Percentiles rank a stretch among this genome's conserved stretches.
Evolutionary conservation across 1,140 invertebrate species (phyloP).

Genomic region (Sitophilus oryzae): DNA sequence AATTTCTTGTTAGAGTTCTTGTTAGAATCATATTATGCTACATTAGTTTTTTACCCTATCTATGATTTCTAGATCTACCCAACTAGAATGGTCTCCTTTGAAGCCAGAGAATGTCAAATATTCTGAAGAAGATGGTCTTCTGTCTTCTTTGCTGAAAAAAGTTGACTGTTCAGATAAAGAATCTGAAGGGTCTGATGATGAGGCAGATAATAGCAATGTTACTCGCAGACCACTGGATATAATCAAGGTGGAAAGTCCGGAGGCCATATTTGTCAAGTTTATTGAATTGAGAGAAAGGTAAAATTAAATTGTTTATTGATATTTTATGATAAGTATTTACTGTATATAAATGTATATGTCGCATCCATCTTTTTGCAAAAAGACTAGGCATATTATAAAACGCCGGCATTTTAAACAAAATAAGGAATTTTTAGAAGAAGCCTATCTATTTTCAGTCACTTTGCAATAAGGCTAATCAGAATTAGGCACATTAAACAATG

Average conservation of each 20-base stretch:
- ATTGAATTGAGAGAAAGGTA: slow-evolving; percentile 10
- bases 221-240: slow-evolving; percentile 18
- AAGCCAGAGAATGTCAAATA: slow-evolving; percentile 1
- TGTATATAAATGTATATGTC: too few species aligned
- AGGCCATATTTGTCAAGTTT: slow-evolving; percentile 29
- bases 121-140: slow-evolving; percentile 17
- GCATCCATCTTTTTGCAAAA: too few species aligned
- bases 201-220: slow-evolving; percentile 14
- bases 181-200: slow-evolving; percentile 7
- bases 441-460: too few species aligned
- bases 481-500: too few species aligned
- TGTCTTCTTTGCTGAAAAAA: slow-evolving; percentile 18
- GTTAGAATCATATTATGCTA: too few species aligned
- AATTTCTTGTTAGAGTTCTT: too few species aligned
- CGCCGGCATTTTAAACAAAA: too few species aligned
- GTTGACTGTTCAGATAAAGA: slow-evolving; percentile 8
- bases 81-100: slow-evolving; percentile 25
- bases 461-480: too few species aligned
- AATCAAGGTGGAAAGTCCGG: slow-evolving; percentile 23
- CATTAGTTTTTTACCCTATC: too few species aligned
- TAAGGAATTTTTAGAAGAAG: too few species aligned
- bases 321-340: too few species aligned
- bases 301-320: not conserved
- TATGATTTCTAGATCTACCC: slow-evolving; percentile 20
- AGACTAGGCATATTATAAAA: too few species aligned